Conservation (phyloP, 2,888 invertebrate species). For the Zaprionus bogoriensis region DNA sequence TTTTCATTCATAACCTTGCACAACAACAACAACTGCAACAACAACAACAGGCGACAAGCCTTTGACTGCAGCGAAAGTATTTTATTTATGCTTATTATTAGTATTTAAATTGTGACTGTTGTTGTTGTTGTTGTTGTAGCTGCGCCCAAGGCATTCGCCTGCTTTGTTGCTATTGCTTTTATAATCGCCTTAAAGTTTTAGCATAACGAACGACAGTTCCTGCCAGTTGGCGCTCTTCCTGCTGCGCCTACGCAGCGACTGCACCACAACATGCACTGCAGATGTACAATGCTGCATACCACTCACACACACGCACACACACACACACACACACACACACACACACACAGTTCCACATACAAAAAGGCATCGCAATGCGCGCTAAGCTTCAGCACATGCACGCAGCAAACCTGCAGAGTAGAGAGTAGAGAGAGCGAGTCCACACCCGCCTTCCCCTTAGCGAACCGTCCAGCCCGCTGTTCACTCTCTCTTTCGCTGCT, state of each 20-base stretch:
- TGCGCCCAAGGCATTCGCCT: slow-evolving; percentile 2
- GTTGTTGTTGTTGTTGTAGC: not conserved
- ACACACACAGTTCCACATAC: not conserved
- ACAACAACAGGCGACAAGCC: slow-evolving; percentile 8
- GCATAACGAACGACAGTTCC: slow-evolving; percentile 16
- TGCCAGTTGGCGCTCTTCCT: not conserved
- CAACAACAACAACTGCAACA: slow-evolving; percentile 44
- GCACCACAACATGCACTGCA: slow-evolving; percentile 9
- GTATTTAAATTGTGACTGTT: not conserved
- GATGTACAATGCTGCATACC: not conserved
- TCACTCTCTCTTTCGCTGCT: not conserved
- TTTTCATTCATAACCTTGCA: slow-evolving; percentile 81
- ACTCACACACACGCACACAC: not conserved
- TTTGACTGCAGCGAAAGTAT: too few species aligned
- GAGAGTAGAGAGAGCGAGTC: too few species aligned
- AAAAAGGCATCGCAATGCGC: not conserved
- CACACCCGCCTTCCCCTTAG: too few species aligned
- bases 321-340: not conserved
- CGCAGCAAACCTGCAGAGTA: not conserved
- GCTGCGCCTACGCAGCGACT: slow-evolving; percentile 44
- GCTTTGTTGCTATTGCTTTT: slow-evolving; percentile 6
- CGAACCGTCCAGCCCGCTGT: not conserved
- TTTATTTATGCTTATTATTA: slow-evolving; percentile 10
- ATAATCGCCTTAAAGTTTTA: slow-evolving; percentile 64
- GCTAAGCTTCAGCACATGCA: slow-evolving; percentile 52